Evolutionary conservation across 2,113 vertebrate species (phyloP), one percentile per base, ranked within the genome.

Genomic region (Stigmatopora argus): DNA sequence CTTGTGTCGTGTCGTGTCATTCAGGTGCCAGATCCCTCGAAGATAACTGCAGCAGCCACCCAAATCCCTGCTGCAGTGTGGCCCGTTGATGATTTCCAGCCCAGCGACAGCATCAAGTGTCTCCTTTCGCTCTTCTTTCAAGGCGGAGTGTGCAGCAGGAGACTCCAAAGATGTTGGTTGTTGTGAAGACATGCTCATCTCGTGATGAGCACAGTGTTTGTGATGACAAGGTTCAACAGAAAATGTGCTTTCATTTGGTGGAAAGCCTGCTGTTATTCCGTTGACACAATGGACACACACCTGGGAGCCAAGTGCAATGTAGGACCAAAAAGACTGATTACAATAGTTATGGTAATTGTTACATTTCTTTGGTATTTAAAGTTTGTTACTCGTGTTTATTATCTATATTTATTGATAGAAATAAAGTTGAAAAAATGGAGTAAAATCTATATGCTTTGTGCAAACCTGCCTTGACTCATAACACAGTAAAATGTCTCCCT

Each of bases 11-110:
- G 26, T 48, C 72, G 10, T 82, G 47, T 71, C 38, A 44, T 48
- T 18, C 70, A 92, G 91, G 72, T 92, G 91, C 78, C 90, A 91
- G 79, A 85, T 81, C 67, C 91, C 91, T 57, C 89, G 90, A 55
- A 90, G 91, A 84, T 92, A 92, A 90, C 87, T 73, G 69, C 78
- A 69, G 79, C 56, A 67, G 72, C 48, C 26, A 58, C 60, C 72
- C 57, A 65, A 69, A 70, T 74, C 66, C 67, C 75, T 78, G 81
- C 71, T 75, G 71, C 71, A 71, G 75, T 60, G 71, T 74, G 81
- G 69, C 74, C 82, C 76, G 63, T 73, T 79, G 75, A 83, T 85
- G 81, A 88, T 83, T 85, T 76, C 75, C 78, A 82, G 72, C 82
- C 79, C 82, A 78, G 78, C 67, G 78, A 74, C 80, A 71, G 77